Conservation (phyloP, 2,113 vertebrate genomes). For the Chamaea fasciata region DNA sequence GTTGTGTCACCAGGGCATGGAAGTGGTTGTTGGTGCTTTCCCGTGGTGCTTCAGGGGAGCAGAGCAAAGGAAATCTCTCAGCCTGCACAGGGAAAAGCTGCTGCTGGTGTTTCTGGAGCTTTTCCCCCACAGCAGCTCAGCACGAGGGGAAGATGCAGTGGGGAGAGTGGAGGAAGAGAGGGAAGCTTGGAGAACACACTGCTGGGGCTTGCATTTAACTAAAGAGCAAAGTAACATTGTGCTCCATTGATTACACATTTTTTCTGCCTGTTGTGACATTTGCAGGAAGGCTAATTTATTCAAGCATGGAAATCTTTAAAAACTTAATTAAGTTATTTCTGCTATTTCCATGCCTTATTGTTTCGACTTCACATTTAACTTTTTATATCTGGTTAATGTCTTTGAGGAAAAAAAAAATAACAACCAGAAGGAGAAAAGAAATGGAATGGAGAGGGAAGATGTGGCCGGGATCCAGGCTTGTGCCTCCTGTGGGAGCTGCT, state of each 20-base stretch:
- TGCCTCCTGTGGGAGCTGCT: neutral
- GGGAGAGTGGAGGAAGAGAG: neutral
- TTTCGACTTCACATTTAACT: constrained; percentile 75
- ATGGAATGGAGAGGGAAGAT: neutral
- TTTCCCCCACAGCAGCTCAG: neutral
- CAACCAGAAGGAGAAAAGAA: neutral
- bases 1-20: neutral
- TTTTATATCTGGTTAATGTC: constrained; percentile 73
- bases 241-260: constrained; percentile 75
- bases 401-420: neutral
- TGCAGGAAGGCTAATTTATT: constrained; percentile 81
- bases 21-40: neutral
- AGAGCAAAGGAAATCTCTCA: neutral
- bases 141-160: neutral
- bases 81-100: neutral
- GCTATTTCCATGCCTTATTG: constrained; percentile 78
- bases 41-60: neutral
- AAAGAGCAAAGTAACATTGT: constrained; percentile 68
- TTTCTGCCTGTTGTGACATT: constrained; percentile 81
- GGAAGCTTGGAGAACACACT: neutral
- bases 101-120: neutral
- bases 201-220: constrained; percentile 57
- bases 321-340: constrained; percentile 86
- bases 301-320: constrained; percentile 85
- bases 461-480: neutral